Base-by-base conservation (phyloP, 2,888 invertebrate species). In the Thumatha senex region DNA sequence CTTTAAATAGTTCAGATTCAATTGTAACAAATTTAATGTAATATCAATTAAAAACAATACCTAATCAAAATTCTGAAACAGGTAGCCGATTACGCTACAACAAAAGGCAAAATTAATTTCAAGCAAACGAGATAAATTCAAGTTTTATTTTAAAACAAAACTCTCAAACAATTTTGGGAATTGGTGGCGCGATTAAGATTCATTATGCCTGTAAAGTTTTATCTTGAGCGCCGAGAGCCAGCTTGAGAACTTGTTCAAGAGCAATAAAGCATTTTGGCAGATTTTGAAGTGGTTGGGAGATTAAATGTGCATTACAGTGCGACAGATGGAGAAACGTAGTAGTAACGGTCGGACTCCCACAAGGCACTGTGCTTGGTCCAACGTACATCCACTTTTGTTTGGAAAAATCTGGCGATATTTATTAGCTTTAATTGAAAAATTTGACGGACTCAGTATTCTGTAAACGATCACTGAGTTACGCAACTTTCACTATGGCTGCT, bases 231-330 rank as follows among this genome's bases (percentile, higher is more conserved):
- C 72, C 78, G 78, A 78, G 65, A 67, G 65, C 67, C 67, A 67
- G 67, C 82, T 84, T 77, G 78, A 71, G 70, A 78, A 82, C 79
- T 86, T 86, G 80, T 84, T 85, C 81, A 73, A 72, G 78, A 81
- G 88, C 86, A 85, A 89, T 90, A 90, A 90, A 90, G 86, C 89
- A 89, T 89, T 89, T 89, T 86, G 88, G 84, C 84, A 82, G 84
- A 88, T 89, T 89, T 86, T 80, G 82, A 83, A 85, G 83, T 84
- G 85, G 82, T 81, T 71, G 64, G 72, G 79, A 82, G 83, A 87
- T 89, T 88, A 88, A 89, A 89, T 82, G 86, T 85, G 84, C 86
- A 88, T 89, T 89, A 87, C 76, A 79, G 74, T 66, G 82, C 79
- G 81, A 78, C 85, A 85, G 84, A 84, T 86, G 52, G 52, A 53